Percentiles rank a stretch among this genome's conserved stretches.
Conservation (phyloP, 1,140 invertebrate species). For the Maconellicoccus hirsutus region DNA sequence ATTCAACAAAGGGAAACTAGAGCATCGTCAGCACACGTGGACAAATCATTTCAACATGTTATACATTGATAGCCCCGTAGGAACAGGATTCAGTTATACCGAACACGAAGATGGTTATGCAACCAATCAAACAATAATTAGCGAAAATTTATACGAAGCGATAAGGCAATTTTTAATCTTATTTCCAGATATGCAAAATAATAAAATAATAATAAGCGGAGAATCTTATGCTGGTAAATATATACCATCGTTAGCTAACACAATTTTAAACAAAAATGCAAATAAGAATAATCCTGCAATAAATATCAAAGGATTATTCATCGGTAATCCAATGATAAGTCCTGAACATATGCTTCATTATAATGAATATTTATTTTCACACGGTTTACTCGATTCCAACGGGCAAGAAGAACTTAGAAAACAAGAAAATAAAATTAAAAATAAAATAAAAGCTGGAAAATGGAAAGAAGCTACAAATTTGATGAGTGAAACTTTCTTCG, state of each 20-base stretch:
- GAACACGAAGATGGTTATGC: conserved; percentile 51
- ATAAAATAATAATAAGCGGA: conserved; percentile 66
- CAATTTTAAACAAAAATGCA: conserved; percentile 57
- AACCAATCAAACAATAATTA: conserved; percentile 46
- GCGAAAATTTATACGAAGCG: conserved; percentile 23
- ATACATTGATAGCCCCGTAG: conserved; percentile 60
- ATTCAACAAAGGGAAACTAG: conserved; percentile 32
- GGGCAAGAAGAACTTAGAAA: conserved; percentile 34
- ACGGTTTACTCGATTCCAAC: conserved; percentile 44
- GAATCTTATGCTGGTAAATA: conserved; percentile 82
- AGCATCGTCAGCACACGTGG: conserved; percentile 25
- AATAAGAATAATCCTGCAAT: conserved; percentile 43
- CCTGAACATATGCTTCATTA: conserved; percentile 65
- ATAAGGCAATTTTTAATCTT: conserved; percentile 55
- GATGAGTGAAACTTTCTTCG: not conserved
- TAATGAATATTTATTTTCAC: conserved; percentile 66
- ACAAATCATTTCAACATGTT: conserved; percentile 34
- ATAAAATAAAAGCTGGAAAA: conserved; percentile 26
- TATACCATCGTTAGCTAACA: conserved; percentile 62
- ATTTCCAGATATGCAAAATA: conserved; percentile 50
- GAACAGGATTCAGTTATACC: conserved; percentile 50
- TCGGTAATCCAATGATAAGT: conserved; percentile 75
- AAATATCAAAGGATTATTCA: conserved; percentile 55
- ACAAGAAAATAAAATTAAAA: not conserved
- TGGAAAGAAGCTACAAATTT: conserved; percentile 13